phyloP scores from a whole-genome alignment of 2,888 invertebrate genomes.

The Mellilla xanthometata region DNA sequence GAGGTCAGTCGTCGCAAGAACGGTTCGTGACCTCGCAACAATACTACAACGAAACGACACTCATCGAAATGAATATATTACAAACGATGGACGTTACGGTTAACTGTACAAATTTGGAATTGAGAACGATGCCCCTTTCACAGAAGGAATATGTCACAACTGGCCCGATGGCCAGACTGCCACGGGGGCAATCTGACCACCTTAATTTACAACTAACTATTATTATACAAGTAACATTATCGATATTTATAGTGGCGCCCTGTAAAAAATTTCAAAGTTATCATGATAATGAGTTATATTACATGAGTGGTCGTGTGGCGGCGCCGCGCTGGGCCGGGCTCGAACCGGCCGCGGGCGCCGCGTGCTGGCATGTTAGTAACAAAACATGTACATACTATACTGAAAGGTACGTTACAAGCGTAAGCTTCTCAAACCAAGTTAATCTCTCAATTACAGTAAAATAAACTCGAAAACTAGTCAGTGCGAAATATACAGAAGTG shows the following conservation, averaged over 20 bases:
- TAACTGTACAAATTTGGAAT: slow-evolving; percentile 77
- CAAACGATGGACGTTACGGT: slow-evolving; percentile 82
- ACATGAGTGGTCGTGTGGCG: slow-evolving; percentile 76
- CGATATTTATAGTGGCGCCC: slow-evolving; percentile 67
- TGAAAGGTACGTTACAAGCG: slow-evolving; percentile 79
- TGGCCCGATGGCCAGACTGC: slow-evolving; percentile 82
- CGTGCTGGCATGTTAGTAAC: slow-evolving; percentile 79
- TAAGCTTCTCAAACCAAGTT: slow-evolving; percentile 79
- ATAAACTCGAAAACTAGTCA: slow-evolving; percentile 78
- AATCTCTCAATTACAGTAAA: slow-evolving; percentile 74
- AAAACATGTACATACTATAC: slow-evolving; percentile 82
- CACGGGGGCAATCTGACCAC: slow-evolving; percentile 72
- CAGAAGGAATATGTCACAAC: slow-evolving; percentile 93
- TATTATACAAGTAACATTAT: slow-evolving; percentile 60
- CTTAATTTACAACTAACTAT: slow-evolving; percentile 63
- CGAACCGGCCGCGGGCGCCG: slow-evolving; percentile 66
- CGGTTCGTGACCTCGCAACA: slow-evolving; percentile 79
- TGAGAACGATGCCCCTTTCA: slow-evolving; percentile 93
- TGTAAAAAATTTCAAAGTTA: slow-evolving; percentile 81
- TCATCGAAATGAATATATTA: slow-evolving; percentile 84
- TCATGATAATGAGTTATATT: slow-evolving; percentile 64
- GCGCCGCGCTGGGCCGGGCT: slow-evolving; percentile 41
- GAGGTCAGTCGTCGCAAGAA: slow-evolving; percentile 87
- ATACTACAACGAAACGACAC: slow-evolving; percentile 87
- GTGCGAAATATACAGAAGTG: slow-evolving; percentile 83